phyloP scores from a whole-genome alignment of 2,888 invertebrate genomes.

The Notocelia uddmanniana region DNA sequence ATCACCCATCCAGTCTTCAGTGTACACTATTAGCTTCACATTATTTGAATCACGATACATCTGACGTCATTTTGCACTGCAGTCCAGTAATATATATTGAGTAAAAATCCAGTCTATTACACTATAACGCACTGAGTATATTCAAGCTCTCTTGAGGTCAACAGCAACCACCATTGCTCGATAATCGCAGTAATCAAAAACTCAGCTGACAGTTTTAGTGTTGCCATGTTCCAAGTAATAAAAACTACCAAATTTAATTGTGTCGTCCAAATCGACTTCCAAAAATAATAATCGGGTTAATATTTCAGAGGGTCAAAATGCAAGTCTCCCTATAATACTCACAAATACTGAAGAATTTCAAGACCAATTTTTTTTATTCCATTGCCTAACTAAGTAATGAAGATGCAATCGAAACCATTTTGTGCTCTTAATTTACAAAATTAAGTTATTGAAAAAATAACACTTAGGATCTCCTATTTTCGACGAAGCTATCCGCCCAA shows the following conservation, averaged over 20 bases:
- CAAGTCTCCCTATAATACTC: no score
- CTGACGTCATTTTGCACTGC: constrained; percentile 50
- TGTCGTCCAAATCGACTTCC: background rate
- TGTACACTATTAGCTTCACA: constrained; percentile 51
- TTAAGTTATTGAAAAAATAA: no score
- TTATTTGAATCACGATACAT: constrained; percentile 45
- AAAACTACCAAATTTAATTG: constrained; percentile 32
- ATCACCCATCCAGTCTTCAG: constrained; percentile 58
- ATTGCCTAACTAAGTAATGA: no score
- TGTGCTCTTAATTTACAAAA: no score
- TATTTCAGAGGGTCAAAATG: no score
- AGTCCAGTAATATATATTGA: constrained; percentile 50
- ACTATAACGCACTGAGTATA: constrained; percentile 54
- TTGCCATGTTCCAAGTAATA: constrained; percentile 32
- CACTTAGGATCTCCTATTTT: no score
- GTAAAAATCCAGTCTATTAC: constrained; percentile 48
- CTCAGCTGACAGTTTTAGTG: constrained; percentile 48
- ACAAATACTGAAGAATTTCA: no score
- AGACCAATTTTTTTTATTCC: no score
- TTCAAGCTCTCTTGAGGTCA: constrained; percentile 61
- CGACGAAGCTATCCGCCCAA: no score
- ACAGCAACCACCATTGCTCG: constrained; percentile 76
- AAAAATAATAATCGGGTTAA: no score
- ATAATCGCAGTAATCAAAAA: constrained; percentile 54
- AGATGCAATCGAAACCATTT: no score